These are phyloP conservation scores for Riptortus pedestris DNA, from an alignment of 1,140 invertebrate genomes.

Conservation along the genomic window DNA sequence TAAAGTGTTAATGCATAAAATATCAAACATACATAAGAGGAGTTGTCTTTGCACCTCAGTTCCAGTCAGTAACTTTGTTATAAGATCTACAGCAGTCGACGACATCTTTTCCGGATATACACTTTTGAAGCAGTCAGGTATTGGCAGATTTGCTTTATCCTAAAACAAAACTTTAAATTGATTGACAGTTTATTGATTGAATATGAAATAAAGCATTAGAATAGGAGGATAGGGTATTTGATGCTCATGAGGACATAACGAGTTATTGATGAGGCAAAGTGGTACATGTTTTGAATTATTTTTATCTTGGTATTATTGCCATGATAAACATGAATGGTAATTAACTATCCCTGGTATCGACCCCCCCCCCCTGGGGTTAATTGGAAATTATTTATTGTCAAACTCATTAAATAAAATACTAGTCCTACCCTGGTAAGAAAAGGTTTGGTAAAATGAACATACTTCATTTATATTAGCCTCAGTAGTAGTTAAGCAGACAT, in stretches of 20 bases:
- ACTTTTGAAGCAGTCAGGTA: background rate
- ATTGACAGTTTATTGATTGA: background rate
- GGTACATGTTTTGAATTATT: too few species aligned
- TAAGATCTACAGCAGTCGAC: background rate
- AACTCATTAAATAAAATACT: too few species aligned
- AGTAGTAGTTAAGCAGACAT: background rate
- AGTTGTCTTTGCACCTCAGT: background rate
- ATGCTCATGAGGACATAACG: too few species aligned
- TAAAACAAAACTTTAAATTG: background rate
- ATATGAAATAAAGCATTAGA: too few species aligned
- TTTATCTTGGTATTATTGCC: too few species aligned
- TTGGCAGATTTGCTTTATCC: background rate
- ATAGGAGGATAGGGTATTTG: too few species aligned
- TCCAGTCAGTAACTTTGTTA: background rate
- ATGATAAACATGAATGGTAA: too few species aligned
- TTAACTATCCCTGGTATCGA: too few species aligned
- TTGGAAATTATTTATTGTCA: background rate
- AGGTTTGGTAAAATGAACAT: background rate
- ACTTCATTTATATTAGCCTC: background rate
- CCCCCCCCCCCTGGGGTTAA: too few species aligned
- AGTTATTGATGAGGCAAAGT: too few species aligned
- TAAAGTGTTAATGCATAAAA: background rate
- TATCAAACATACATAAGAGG: background rate
- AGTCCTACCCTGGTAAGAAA: background rate
- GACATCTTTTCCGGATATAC: background rate